phyloP scores from a whole-genome alignment of 1,140 invertebrate species.

The Meloidogyne floridensis region DNA sequence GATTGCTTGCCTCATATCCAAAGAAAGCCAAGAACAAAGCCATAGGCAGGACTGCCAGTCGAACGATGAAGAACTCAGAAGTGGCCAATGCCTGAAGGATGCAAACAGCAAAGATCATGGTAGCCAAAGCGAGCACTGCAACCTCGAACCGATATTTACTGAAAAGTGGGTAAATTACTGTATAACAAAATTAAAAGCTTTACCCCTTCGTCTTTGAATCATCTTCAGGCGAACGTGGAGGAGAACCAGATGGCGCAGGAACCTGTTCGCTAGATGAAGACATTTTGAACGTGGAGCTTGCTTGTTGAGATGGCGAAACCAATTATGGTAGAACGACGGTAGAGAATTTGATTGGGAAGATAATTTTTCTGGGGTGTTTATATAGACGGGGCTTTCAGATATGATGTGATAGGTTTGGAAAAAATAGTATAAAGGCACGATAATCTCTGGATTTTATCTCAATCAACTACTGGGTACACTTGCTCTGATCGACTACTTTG shows the following conservation, averaged over 20 bases:
- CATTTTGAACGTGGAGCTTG: no score
- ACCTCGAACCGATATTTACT: constrained; percentile 4
- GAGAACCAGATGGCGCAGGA: neutral
- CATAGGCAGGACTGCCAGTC: neutral
- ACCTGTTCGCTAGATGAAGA: neutral
- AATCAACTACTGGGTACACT: no score
- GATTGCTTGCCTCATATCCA: constrained; percentile 2
- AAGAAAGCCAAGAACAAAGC: constrained; percentile 6
- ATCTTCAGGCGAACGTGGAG: neutral
- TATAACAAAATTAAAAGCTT: neutral
- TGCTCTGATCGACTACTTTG: no score
- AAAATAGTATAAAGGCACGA: no score
- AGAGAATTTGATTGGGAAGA: no score
- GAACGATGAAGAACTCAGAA: neutral
- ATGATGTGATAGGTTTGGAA: no score
- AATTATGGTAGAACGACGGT: no score
- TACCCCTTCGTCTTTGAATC: neutral
- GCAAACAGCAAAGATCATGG: constrained; percentile 4
- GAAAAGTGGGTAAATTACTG: neutral
- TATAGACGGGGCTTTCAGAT: no score
- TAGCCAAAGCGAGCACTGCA: neutral
- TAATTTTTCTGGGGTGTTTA: no score
- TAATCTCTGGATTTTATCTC: no score
- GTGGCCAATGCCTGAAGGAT: neutral
- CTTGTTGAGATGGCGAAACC: no score